A percentile compares a stretch with the other conserved stretches of the same genome.
phyloP scores from a whole-genome alignment of 2,113 vertebrate genomes.

The Tor tambroides region DNA sequence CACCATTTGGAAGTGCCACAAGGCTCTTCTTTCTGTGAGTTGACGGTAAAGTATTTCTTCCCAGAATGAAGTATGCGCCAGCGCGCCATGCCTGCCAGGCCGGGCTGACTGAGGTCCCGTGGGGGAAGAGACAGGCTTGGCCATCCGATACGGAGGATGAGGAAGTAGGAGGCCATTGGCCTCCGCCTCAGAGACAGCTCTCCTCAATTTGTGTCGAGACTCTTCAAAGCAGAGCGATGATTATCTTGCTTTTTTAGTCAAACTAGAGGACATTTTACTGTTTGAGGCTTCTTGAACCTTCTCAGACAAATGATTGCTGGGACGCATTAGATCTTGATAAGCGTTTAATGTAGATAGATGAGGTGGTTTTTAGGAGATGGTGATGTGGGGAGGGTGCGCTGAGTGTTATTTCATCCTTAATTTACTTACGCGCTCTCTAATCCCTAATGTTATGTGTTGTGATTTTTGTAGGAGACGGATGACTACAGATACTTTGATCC shows the following conservation, averaged over 20 bases:
- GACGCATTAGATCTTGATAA: conserved; percentile 37
- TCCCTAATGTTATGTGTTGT: conserved; percentile 28
- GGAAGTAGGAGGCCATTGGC: conserved; percentile 45
- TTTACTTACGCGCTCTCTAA: conserved; percentile 28
- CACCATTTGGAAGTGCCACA: conserved; percentile 37
- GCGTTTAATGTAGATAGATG: conserved; percentile 38
- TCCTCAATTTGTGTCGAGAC: conserved; percentile 32
- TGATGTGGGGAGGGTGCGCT: conserved; percentile 3
- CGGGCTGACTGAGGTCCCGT: conserved; percentile 25
- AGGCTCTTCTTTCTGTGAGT: conserved; percentile 56
- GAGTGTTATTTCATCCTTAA: conserved; percentile 23
- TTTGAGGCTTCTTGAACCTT: conserved; percentile 4
- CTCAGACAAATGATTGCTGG: conserved; percentile 11
- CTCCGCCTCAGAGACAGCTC: conserved; percentile 35
- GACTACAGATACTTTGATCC: conserved; percentile 98
- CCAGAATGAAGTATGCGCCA: conserved; percentile 48
- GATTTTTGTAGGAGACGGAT: conserved; percentile 87
- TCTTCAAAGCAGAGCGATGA: not conserved
- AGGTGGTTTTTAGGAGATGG: conserved; percentile 36
- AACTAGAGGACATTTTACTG: conserved; percentile 22
- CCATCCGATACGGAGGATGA: conserved; percentile 45
- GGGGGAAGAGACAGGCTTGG: conserved; percentile 46
- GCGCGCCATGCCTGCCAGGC: conserved; percentile 15
- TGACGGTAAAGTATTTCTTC: conserved; percentile 51
- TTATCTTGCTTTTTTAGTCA: not conserved